Evolutionary conservation across 2,797 vertebrate species (phyloP), one percentile per base, ranked within the genome.

Genomic region (Danio albolineatus): DNA sequence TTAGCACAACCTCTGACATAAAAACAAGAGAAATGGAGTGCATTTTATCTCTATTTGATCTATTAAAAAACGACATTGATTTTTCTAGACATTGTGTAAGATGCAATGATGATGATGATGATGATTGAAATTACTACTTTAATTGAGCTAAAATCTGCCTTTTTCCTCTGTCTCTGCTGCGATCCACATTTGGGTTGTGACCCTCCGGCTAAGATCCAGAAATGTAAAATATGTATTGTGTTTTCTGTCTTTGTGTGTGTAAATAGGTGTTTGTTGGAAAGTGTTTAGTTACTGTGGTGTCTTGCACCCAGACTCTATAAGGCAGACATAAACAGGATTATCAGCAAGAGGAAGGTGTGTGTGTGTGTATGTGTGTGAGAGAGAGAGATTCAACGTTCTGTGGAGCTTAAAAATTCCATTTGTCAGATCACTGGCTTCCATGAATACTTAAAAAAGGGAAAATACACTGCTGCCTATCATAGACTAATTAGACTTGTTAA

Each of bases 401-500:
- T 88, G 88, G 89, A 89, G 90, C 92, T 91, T 92, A 93, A 94
- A 94, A 92, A 93, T 94, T 92, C 92, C 90, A 95, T 95, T 95
- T 94, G 92, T 95, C 94, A 94, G 93, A 93, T 94, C 93, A 94
- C 86, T 94, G 93, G 89, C 86, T 94, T 92, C 88, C 93, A 94
- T 94, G 92, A 95, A 94, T 94, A 93, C 93, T 93, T 94, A 92
- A 91, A 89, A 93, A 92, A 88, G 90, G 84, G 75, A 78, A 87
- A 86, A 90, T 91, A 87, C 90, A 89, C 91, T 91, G 85, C 90
- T 85, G 90, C 92, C 89, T 92, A 89, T 91, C 91, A 86, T 83
- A 89, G 89, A 93, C 92, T 94, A 95, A 95, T 94, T 94, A 93
- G 91, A 92, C 91, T 90, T 91, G 90, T 92, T 91, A 81, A 89